phyloP scores from a whole-genome alignment of 2,113 vertebrate species.

The Chaenogobius annularis region DNA sequence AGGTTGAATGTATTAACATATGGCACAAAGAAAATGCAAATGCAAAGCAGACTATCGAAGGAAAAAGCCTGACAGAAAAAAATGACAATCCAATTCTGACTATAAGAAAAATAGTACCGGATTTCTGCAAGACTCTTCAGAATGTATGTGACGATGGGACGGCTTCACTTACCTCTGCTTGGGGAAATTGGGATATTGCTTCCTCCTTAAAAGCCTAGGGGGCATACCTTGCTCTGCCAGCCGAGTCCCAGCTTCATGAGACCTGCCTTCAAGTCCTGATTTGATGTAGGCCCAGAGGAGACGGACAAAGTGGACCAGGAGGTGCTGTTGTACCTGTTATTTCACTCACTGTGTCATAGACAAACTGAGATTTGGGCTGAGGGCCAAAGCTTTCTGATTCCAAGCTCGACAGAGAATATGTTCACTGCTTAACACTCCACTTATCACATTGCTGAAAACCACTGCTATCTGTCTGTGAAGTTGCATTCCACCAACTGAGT shows the following conservation, averaged over 20 bases:
- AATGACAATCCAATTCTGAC: background rate
- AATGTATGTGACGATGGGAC: conserved; percentile 36
- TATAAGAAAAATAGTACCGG: background rate
- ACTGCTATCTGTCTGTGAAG: background rate
- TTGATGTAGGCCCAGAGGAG: conserved; percentile 33
- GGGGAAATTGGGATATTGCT: conserved; percentile 22
- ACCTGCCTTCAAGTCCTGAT: conserved; percentile 38
- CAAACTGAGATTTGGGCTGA: conserved; percentile 20
- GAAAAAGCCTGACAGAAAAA: background rate
- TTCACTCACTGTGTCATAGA: conserved; percentile 21
- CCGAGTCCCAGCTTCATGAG: conserved; percentile 47
- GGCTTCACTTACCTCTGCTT: conserved; percentile 37
- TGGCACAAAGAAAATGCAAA: background rate
- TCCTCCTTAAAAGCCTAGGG: conserved; percentile 43
- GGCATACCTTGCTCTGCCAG: conserved; percentile 41
- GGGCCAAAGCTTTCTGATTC: conserved; percentile 50
- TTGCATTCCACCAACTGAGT: conserved; percentile 26
- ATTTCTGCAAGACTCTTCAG: conserved; percentile 1
- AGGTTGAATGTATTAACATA: background rate
- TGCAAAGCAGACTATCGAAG: background rate
- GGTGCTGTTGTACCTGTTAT: conserved; percentile 25
- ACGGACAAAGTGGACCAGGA: conserved; percentile 33
- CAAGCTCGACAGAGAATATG: conserved; percentile 40
- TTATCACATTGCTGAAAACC: conserved; percentile 27
- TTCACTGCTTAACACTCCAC: conserved; percentile 6